phyloP scores from a whole-genome alignment of 2,113 vertebrate species.

The Raja brachyura region DNA sequence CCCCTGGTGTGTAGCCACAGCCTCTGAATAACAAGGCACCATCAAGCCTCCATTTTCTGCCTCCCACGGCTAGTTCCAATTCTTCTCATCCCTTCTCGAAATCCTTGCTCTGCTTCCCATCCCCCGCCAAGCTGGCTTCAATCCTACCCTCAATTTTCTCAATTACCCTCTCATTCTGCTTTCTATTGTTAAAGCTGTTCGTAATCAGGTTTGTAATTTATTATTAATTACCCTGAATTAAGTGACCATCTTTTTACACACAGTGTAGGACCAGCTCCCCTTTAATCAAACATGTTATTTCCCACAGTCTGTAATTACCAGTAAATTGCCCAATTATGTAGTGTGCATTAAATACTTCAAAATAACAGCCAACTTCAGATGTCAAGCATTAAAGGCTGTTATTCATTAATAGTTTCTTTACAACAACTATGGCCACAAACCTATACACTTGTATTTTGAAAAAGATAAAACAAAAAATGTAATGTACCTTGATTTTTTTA shows the following conservation, averaged over 20 bases:
- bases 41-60: too few species aligned
- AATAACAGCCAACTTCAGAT: not conserved
- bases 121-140: too few species aligned
- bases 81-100: too few species aligned
- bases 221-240: not conserved
- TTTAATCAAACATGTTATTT: not conserved
- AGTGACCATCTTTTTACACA: not conserved
- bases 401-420: not conserved
- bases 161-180: not conserved
- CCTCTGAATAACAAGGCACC: too few species aligned
- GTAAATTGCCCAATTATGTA: too few species aligned
- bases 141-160: not conserved
- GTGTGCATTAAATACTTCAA: not conserved
- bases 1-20: too few species aligned
- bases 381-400: not conserved
- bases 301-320: not conserved
- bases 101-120: too few species aligned
- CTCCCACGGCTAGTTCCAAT: too few species aligned
- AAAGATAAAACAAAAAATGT: not conserved
- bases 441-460: not conserved
- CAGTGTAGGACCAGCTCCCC: not conserved
- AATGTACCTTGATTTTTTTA: not conserved
- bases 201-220: not conserved
- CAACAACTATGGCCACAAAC: not conserved
- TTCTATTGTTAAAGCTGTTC: not conserved